A percentile compares a stretch with the other conserved stretches of the same genome.
Conservation (phyloP, 2,888 invertebrate genomes). For the Hofmannophila pseudospretella region DNA sequence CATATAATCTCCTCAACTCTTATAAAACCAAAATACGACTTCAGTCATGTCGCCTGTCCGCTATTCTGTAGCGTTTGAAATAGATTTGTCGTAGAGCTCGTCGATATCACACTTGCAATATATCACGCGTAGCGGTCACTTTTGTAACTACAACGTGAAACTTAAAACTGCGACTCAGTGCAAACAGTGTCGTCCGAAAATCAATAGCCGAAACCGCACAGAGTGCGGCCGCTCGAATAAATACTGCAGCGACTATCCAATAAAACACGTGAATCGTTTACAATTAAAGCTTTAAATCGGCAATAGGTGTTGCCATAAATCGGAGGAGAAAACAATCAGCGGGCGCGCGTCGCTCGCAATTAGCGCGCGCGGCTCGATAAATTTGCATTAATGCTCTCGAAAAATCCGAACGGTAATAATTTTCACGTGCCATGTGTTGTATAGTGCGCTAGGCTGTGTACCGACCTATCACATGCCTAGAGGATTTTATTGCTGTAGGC, state of each 20-base stretch:
- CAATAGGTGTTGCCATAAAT: slow-evolving; percentile 79
- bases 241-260: slow-evolving; percentile 71
- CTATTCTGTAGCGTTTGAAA: no score
- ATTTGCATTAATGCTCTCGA: slow-evolving; percentile 78
- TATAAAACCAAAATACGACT: no score
- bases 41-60: no score
- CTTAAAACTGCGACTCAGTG: slow-evolving; percentile 40
- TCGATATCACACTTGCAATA: slow-evolving; percentile 16
- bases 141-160: slow-evolving; percentile 34
- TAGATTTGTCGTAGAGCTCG: no score
- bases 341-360: slow-evolving; percentile 72
- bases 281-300: slow-evolving; percentile 78
- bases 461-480: slow-evolving; percentile 17
- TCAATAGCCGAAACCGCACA: slow-evolving; percentile 70
- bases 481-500: slow-evolving; percentile 4
- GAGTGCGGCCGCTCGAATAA: slow-evolving; percentile 62
- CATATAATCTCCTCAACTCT: no score
- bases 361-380: slow-evolving; percentile 75
- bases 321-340: slow-evolving; percentile 75
- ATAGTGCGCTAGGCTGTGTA: slow-evolving; percentile 38
- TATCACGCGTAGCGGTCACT: slow-evolving; percentile 29
- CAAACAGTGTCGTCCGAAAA: slow-evolving; percentile 50
- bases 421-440: slow-evolving; percentile 66
- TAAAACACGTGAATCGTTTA: slow-evolving; percentile 77
- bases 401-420: slow-evolving; percentile 74